Evolutionary conservation across 2,113 vertebrate species (phyloP).

Genomic region (Ancistrus triradiatus): DNA sequence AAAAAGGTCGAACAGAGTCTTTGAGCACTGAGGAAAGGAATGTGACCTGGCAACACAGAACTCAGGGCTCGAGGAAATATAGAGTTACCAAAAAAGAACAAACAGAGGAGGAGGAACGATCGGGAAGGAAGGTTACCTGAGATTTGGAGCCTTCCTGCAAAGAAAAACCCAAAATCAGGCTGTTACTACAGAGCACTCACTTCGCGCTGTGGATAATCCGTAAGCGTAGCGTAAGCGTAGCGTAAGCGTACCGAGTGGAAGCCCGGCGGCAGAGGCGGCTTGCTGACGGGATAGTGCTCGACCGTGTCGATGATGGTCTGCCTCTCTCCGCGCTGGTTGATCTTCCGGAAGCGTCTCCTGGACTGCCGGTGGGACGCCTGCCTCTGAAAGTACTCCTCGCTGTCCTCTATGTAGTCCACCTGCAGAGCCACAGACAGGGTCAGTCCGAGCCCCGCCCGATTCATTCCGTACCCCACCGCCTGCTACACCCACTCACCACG

Average conservation of each 20-base stretch:
- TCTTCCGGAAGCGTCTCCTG: slow-evolving; percentile 82
- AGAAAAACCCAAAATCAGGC: neutral
- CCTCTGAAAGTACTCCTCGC: slow-evolving; percentile 87
- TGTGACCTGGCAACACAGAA: neutral
- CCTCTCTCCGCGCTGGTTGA: slow-evolving; percentile 84
- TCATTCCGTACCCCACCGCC: no score
- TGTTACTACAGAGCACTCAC: neutral
- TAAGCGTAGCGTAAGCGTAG: neutral
- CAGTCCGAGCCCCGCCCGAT: neutral
- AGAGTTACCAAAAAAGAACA: no score
- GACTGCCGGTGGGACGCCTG: slow-evolving; percentile 87
- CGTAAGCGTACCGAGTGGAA: slow-evolving; percentile 72
- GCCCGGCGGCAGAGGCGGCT: slow-evolving; percentile 79
- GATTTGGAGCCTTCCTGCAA: slow-evolving; percentile 41
- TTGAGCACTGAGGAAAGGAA: neutral
- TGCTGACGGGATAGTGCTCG: slow-evolving; percentile 70
- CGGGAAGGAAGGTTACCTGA: slow-evolving; percentile 29
- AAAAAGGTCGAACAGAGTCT: slow-evolving; percentile 10
- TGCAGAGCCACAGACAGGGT: neutral
- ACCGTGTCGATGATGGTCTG: slow-evolving; percentile 88
- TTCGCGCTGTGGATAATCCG: neutral
- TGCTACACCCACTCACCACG: slow-evolving; percentile 35
- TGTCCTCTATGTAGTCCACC: slow-evolving; percentile 89
- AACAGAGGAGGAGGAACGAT: neutral
- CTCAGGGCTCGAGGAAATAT: no score